These are phyloP conservation scores for Lycorma delicatula DNA, from an alignment of 1,140 invertebrate genomes.

Conservation along the genomic window DNA sequence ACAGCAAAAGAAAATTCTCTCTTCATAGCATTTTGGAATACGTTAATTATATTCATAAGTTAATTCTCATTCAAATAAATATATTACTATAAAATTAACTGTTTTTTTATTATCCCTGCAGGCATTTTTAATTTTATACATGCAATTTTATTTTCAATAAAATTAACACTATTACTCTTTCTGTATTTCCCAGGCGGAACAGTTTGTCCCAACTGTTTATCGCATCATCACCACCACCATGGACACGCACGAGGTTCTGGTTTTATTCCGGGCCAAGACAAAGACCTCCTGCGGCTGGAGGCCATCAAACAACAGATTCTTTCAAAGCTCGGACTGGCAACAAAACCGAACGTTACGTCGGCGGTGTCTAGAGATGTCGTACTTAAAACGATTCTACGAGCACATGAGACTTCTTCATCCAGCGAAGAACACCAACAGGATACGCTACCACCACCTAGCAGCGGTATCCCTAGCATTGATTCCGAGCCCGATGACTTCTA, in stretches of 20 bases:
- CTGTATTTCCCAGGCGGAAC: slow-evolving; percentile 9
- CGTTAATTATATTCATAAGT: too few species aligned
- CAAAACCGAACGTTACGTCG: slow-evolving; percentile 58
- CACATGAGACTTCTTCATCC: slow-evolving; percentile 41
- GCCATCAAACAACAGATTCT: slow-evolving; percentile 69
- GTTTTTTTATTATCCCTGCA: too few species aligned
- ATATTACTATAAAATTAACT: too few species aligned
- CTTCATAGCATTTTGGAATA: too few species aligned
- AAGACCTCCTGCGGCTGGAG: slow-evolving; percentile 55
- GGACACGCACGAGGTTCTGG: slow-evolving; percentile 9
- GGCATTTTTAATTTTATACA: too few species aligned
- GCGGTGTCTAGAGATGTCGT: slow-evolving; percentile 53
- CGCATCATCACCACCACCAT: slow-evolving; percentile 16
- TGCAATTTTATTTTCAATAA: too few species aligned
- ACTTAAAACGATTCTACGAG: slow-evolving; percentile 56
- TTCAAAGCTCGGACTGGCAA: slow-evolving; percentile 57
- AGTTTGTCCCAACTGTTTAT: slow-evolving; percentile 15
- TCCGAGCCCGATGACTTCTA: slow-evolving; percentile 61
- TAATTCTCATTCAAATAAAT: too few species aligned
- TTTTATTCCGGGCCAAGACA: slow-evolving; percentile 34
- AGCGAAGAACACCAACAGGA: slow-evolving; percentile 21
- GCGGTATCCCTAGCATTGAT: slow-evolving; percentile 30
- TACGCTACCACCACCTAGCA: slow-evolving; percentile 26
- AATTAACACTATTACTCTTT: too few species aligned
- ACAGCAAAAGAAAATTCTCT: too few species aligned